Conservation (phyloP, 2,113 vertebrate species). For the Cyrtonyx montezumae region DNA sequence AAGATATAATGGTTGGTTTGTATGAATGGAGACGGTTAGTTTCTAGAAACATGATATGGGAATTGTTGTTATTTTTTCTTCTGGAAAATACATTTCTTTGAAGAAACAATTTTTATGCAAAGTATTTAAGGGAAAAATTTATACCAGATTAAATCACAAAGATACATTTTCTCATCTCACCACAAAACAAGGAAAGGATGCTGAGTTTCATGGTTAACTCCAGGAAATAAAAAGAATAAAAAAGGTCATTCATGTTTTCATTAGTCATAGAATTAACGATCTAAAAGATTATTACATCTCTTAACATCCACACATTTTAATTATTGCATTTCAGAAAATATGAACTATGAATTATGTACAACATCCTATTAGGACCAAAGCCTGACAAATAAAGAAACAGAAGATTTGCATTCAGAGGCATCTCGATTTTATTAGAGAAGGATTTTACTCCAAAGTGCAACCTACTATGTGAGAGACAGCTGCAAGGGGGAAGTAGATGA, state of each 20-base stretch:
- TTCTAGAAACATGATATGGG: constrained; percentile 26
- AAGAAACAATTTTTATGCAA: not conserved
- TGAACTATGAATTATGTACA: not conserved
- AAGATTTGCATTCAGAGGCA: not conserved
- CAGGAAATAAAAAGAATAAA: not conserved
- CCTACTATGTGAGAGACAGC: not conserved
- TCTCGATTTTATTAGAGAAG: not conserved
- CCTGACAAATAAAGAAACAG: not conserved
- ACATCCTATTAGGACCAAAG: not conserved
- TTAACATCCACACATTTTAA: not conserved
- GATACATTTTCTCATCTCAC: not conserved
- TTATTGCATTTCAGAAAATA: not conserved
- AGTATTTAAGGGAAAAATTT: not conserved
- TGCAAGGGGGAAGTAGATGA: not conserved
- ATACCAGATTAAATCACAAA: not conserved
- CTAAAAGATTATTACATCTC: not conserved
- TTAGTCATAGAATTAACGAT: not conserved
- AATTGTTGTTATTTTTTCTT: not conserved
- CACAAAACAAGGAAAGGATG: not conserved
- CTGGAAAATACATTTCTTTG: not conserved
- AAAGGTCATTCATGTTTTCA: not conserved
- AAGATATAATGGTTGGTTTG: not conserved
- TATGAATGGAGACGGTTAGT: constrained; percentile 39
- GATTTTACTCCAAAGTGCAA: not conserved
- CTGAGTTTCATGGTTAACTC: not conserved